Evolutionary conservation across 1,140 invertebrate genomes (phyloP), one percentile per base, ranked within the genome.

Genomic region (Nylanderia fulva): DNA sequence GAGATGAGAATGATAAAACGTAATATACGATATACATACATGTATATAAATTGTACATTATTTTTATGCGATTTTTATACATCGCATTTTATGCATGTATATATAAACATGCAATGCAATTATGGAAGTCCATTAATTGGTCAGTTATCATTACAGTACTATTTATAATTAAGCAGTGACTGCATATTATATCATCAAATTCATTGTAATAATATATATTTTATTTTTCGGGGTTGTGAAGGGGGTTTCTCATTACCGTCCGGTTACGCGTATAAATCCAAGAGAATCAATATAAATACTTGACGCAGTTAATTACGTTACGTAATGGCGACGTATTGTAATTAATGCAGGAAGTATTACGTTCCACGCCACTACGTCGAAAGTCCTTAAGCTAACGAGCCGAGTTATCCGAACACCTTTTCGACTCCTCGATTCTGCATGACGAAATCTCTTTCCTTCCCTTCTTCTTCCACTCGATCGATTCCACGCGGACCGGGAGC

Each of bases 331-430:
- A 45, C 56, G 77, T 85, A 83, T 85, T 83, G 77, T 83, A 85
- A 85, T 82, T 85, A 63, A 85, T 85, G 82, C 84, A 39, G 77
- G 58, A 45, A 71, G 66, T 85, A 85, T 72, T 71, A 82, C 52
- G 60, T 80, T 80, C 75, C 52, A 27, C 75, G 75, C 45, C 64
- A 85, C 24, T 71, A 72, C 66, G 56, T 82, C 33, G 84, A 61
- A 85, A 68, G 76, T 85, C 54, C 27, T 48, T 60, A 80, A 69
- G 36, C 13, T n/a, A 21, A 29, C 69, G 21, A 24, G 21, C n/a
- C 63, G 52, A 85, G 48, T 61, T 58, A 29, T 24, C 69, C 21
- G 36, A 85, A 69, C 63, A 48, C 63, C 71, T 76, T n/a, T n/a
- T 63, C 42, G 39, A 61, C 11, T 76, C 42, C 15, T 27, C 60